Evolutionary conservation across 64 coral and sea anemone genomes (phyloP), one percentile per base, ranked within the genome.

Genomic region (Catalaphyllia jardinei): DNA sequence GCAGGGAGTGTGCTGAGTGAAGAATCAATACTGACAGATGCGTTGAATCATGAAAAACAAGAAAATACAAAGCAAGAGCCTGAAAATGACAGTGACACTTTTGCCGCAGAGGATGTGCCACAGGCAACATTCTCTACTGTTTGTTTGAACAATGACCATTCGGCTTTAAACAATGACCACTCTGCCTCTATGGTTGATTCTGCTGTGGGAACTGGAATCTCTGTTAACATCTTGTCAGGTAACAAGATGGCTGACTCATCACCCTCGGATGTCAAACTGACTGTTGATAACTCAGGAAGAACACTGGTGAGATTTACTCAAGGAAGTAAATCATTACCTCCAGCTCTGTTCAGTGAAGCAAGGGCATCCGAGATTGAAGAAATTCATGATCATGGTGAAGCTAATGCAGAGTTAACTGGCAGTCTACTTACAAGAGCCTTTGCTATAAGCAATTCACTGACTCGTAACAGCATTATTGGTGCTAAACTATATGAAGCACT

Each of bases 291-390:
- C 35, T 38, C 81, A 18, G 81, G 81, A 28, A 67, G 35, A 51
- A 85, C 81, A 10, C 35, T 85, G 52, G 81, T 85, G n/a, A 85
- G 38, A 27, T 85, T 85, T 8, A 69, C 81, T 24, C 6, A 63
- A 14, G 35, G 81, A 69, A 85, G 63, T 15, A 49, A 11, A 19
- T 16, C 63, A 8, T 11, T 35, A 14, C 28, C 35, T 1, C 81
- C 62, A 17, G n/a, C 11, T 1, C 19, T 46, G n/a, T 1, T 24
- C 20, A 52, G 20, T 61, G 71, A 67, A 85, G 63, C 16, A 38
- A 29, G 15, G 15, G 1, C 22, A 12, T n/a, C 31, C 9, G 72
- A 64, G 4, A 78, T 8, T 76, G 72, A 60, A 49, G 29, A 42
- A 10, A 27, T 29, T 12, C 33, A 46, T 10, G 74, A 74, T 46